Evolutionary conservation across 2,888 invertebrate species (phyloP), one percentile per base, ranked within the genome.

Genomic region (Melanchra persicariae): DNA sequence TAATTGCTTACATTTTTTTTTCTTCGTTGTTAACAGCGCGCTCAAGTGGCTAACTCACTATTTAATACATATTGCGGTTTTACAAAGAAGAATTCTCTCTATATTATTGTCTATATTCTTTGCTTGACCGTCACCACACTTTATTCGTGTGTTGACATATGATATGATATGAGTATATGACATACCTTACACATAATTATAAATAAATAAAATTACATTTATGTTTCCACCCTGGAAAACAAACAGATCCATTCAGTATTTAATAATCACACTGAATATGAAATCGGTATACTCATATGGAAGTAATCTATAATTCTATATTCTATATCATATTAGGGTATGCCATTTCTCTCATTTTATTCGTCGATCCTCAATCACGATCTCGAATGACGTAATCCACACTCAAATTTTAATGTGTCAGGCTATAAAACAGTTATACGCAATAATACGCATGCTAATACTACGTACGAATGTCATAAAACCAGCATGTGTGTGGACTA

Each of bases 391-490:
- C 89, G 88, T 86, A 87, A 89, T 83, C 63, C n/a, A 64, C 79
- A 79, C 77, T 84, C 72, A 69, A 84, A n/a, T n/a, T n/a, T n/a
- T n/a, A n/a, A 82, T 84, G 82, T 84, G 82, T 85, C 69, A 84
- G 78, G 85, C 78, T 70, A 85, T 87, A 86, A 86, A 88, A 84
- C 75, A 72, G 77, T 80, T 74, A 77, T 88, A 87, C 84, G 88
- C 88, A n/a, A n/a, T 89, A 88, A 88, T n/a, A n/a, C n/a, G n/a
- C n/a, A n/a, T n/a, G n/a, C 82, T 87, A 88, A 88, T 89, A 79
- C n/a, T 82, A 84, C 59, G 55, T 72, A 67, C 67, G 55, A 76
- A 68, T 82, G 81, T 81, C 83, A 81, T 82, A 66, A 85, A 85
- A 87, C 85, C 83, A 86, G 81, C 86, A 87, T 87, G 86, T 87